Base-by-base conservation (phyloP, 1,140 invertebrate genomes). In the Drosophila littoralis region DNA sequence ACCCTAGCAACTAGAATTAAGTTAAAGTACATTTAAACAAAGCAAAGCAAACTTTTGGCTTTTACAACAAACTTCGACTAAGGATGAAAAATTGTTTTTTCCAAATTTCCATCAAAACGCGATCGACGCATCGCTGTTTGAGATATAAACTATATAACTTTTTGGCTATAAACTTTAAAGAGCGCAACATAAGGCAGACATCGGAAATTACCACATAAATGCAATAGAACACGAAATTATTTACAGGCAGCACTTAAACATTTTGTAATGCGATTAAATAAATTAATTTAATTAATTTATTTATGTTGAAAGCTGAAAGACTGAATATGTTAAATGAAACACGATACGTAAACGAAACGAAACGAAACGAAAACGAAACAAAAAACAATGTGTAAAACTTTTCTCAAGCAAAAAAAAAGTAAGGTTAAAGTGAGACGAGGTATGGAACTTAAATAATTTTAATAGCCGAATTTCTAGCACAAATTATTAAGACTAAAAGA, bases 211-310 rank as follows among this genome's bases (percentile, higher is more conserved):
- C 88, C 82, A 90, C 79, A 90, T 86, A 90, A 90, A 90, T 89
- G 82, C 88, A 91, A 90, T 91, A 90, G 88, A 88, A 91, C 88
- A 84, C 83, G 80, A 91, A 91, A 91, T 91, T 90, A 91, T 91
- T 88, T 83, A 91, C 85, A 89, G 84, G 80, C 81, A 85, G 69
- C 72, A 72, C 59, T 60, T 75, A n/a, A 74, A 76, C 66, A 73
- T 79, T 77, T 71, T 86, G 81, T 81, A 84, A 84, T 80, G 77
- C 86, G 78, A 83, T 90, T 78, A 67, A 90, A 90, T 90, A 88
- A 90, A 90, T 90, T 90, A 90, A 86, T 90, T 90, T 90, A 90
- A 90, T 90, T 90, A 91, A 91, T 91, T 84, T 84, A 88, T 90
- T 90, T 85, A 78, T 61, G 77, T 86, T 90, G 60, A 84, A 88